Base-by-base conservation (phyloP, 2,113 vertebrate species). In the Struthidea cinerea region DNA sequence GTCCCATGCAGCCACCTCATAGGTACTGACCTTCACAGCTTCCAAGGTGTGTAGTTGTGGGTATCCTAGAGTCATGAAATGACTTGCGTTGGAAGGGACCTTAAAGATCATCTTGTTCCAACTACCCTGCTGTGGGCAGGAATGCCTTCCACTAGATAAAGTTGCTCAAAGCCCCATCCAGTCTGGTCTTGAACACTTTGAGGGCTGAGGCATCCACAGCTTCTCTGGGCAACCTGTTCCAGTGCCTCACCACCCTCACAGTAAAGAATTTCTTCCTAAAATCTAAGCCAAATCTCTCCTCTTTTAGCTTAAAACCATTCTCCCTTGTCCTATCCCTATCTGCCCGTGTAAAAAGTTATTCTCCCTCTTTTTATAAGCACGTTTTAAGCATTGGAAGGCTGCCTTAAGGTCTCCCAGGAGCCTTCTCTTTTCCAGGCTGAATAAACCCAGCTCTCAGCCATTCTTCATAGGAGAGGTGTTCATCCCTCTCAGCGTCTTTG, bases 91-190 rank as follows among this genome's bases (percentile, higher is more conserved):
- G 18, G 35, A 63, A 33, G 55, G 32, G 4, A 55, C n/a, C 15
- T 55, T 55, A 27, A 39, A 55, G 63, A 23, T 61, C 17, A 30
- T 27, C 55, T 27, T 68, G 30, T 75, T 89, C 17, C 21, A 35
- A 1, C 41, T 17, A 9, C 21, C 11, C 18, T 76, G 26, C 33
- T 0, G 0, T 69, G 15, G 27, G 47, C 17, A 41, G 26, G 15
- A 53, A 9, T 75, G 33, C 35, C 41, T 89, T 52, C 22, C 35
- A 22, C 11, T 33, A 13, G 30, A 35, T 26, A 19, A 37, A 16
- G 32, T 15, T 69, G 22, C 26, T 42, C 26, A 42, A 90, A 68
- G 41, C 32, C 15, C 7, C 55, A 16, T 69, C 26, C 15, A 23
- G 3, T 69, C 61, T 68, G 11, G 7, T 46, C 30, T 55, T 76